Percentiles rank a stretch among this genome's conserved stretches.
These are phyloP conservation scores for Scaptomyza montana DNA, from an alignment of 1,140 invertebrate species.

Conservation along the genomic window DNA sequence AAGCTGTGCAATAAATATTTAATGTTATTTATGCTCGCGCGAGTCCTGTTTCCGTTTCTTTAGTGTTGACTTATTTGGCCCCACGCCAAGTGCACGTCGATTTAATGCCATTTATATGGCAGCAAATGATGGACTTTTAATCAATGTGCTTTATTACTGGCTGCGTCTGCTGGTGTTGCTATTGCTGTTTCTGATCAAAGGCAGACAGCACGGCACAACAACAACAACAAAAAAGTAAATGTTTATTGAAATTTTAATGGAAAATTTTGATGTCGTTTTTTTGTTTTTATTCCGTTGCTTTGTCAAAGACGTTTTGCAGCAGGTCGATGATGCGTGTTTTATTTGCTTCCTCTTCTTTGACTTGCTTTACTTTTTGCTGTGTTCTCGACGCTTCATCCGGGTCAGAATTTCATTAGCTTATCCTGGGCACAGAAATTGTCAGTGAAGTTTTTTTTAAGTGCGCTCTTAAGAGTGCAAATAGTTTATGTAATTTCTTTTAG, in stretches of 20 bases:
- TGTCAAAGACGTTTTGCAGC: constrained; percentile 3
- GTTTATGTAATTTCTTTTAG: neutral
- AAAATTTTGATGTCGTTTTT: constrained; percentile 9
- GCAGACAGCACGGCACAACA: constrained; percentile 16
- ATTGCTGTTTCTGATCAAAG: constrained; percentile 54
- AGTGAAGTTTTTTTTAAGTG: constrained; percentile 54
- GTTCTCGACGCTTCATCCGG: constrained; percentile 17
- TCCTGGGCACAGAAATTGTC: constrained; percentile 53
- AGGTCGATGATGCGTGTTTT: constrained; percentile 47
- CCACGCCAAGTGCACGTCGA: constrained; percentile 50
- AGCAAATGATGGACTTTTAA: constrained; percentile 76
- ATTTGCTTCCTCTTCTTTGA: constrained; percentile 4
- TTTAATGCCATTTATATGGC: constrained; percentile 66
- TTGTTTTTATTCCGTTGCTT: too few species aligned
- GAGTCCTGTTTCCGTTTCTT: constrained; percentile 14
- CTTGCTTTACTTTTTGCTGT: neutral
- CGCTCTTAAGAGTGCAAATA: constrained; percentile 12
- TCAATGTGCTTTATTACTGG: constrained; percentile 64
- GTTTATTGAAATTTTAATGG: constrained; percentile 67
- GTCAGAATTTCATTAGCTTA: constrained; percentile 62
- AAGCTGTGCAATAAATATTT: constrained; percentile 58
- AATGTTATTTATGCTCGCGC: constrained; percentile 53
- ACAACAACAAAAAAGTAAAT: constrained; percentile 51
- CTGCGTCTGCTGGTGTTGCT: neutral
- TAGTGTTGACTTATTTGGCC: constrained; percentile 25